Evolutionary conservation across 1,140 invertebrate genomes (phyloP).

Genomic region (Lordiphosa mommai): DNA sequence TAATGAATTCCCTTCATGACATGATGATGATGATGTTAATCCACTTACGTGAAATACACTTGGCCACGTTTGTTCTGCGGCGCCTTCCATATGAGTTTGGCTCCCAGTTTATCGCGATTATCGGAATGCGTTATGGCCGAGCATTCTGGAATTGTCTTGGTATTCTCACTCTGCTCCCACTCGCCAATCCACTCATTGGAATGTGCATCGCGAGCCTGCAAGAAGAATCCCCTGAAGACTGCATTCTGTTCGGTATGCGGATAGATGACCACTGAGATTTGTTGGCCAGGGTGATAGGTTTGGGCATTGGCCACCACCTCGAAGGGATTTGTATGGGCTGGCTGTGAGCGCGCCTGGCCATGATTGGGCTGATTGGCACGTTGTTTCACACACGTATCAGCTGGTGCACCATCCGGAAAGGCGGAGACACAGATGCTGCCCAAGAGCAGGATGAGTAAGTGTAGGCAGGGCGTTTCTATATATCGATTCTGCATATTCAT

Average conservation of each 20-base stretch:
- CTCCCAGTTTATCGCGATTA: conserved; percentile 86
- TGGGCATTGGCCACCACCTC: conserved; percentile 83
- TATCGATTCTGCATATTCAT: conserved; percentile 29
- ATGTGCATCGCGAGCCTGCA: conserved; percentile 87
- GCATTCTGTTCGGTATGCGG: conserved; percentile 69
- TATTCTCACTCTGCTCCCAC: conserved; percentile 86
- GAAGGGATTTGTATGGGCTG: conserved; percentile 84
- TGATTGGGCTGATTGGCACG: conserved; percentile 87
- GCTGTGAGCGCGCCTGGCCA: conserved; percentile 84
- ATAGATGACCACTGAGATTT: conserved; percentile 81
- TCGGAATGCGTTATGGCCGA: conserved; percentile 89
- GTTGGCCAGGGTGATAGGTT: conserved; percentile 83
- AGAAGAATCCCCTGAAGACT: conserved; percentile 88
- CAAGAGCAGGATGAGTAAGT: conserved; percentile 10
- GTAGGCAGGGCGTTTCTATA: conserved; percentile 16
- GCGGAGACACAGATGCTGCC: conserved; percentile 29
- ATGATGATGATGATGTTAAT: conserved; percentile 13
- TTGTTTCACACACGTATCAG: conserved; percentile 88
- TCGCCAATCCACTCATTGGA: conserved; percentile 87
- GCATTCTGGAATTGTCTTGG: conserved; percentile 87
- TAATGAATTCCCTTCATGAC: conserved; percentile 55
- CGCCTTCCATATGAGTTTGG: conserved; percentile 87
- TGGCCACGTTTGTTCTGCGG: conserved; percentile 83
- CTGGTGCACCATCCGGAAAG: conserved; percentile 88
- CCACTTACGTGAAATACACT: conserved; percentile 90